A percentile compares a stretch with the other conserved stretches of the same genome.
Conservation (phyloP, 2,113 vertebrate genomes). For the Cranoglanis bouderius region DNA sequence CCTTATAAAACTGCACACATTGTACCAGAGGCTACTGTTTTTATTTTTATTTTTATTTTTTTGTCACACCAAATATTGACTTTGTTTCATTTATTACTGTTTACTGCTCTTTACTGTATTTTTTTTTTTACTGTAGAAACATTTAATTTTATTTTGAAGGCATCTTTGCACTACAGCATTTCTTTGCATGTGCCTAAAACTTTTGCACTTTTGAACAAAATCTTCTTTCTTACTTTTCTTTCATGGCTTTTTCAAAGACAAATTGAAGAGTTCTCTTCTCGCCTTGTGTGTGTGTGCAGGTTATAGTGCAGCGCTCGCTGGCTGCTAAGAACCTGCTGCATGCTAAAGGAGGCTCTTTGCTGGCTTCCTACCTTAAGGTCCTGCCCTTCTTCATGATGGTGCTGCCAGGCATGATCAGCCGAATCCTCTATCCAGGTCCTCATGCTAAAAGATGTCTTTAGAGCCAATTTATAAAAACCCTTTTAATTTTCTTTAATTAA, state of each 20-base stretch:
- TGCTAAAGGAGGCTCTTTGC: slow-evolving; percentile 90
- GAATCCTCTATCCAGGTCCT: slow-evolving; percentile 91
- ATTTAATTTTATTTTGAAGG: too few relatives aligned
- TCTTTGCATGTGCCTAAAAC: too few relatives aligned
- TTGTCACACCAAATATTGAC: too few relatives aligned
- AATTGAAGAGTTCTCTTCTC: neutral
- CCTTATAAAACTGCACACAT: too few relatives aligned
- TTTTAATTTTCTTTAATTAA: neutral
- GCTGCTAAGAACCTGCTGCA: slow-evolving; percentile 90
- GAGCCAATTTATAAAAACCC: neutral
- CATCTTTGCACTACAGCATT: too few relatives aligned
- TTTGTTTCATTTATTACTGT: too few relatives aligned
- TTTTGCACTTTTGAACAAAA: too few relatives aligned
- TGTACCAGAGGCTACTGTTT: too few relatives aligned
- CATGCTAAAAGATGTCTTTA: neutral
- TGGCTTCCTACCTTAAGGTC: slow-evolving; percentile 90
- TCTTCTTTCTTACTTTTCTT: neutral
- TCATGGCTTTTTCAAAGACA: neutral
- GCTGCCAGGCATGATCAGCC: slow-evolving; percentile 94
- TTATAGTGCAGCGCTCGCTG: slow-evolving; percentile 94
- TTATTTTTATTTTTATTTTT: too few relatives aligned
- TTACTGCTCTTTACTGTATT: too few relatives aligned
- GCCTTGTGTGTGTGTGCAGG: slow-evolving; percentile 71
- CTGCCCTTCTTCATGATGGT: slow-evolving; percentile 93
- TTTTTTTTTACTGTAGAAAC: too few relatives aligned